Conservation (phyloP, 2,113 vertebrate genomes). For the Pituophis catenifer region DNA sequence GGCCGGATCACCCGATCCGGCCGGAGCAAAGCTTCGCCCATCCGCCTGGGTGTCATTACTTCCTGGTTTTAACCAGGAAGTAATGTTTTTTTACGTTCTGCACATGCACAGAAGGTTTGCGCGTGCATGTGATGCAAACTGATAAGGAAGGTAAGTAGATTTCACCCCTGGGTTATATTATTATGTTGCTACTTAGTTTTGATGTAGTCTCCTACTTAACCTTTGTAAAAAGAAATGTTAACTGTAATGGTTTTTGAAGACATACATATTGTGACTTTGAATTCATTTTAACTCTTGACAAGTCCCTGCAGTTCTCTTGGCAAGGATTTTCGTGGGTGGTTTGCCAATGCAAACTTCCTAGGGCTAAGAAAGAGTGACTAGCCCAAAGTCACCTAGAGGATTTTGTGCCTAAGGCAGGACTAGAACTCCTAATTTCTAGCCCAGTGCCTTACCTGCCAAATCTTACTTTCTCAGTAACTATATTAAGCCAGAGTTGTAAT, state of each 20-base stretch:
- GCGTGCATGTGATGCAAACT: too few relatives aligned
- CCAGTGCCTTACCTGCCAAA: background rate
- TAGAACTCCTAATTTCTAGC: background rate
- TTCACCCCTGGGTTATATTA: background rate
- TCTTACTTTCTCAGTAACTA: background rate
- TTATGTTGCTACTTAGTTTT: background rate
- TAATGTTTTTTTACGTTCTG: too few relatives aligned
- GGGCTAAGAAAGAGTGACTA: background rate
- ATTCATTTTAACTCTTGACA: background rate
- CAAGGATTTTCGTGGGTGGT: background rate
- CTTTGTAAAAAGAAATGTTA: background rate
- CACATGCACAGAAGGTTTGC: too few relatives aligned
- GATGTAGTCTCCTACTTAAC: background rate
- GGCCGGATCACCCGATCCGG: too few relatives aligned
- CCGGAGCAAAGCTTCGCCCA: too few relatives aligned
- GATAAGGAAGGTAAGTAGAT: too few relatives aligned
- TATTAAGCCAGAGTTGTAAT: background rate
- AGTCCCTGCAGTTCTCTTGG: background rate
- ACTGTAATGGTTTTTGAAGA: background rate
- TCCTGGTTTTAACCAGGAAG: too few relatives aligned
- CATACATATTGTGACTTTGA: background rate
- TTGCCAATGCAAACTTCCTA: background rate
- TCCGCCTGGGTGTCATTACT: too few relatives aligned
- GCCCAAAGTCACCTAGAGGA: background rate
- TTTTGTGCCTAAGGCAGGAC: background rate